Base-by-base conservation (phyloP, 1,140 invertebrate species). In the Pseudomyrmex dendroicus region DNA sequence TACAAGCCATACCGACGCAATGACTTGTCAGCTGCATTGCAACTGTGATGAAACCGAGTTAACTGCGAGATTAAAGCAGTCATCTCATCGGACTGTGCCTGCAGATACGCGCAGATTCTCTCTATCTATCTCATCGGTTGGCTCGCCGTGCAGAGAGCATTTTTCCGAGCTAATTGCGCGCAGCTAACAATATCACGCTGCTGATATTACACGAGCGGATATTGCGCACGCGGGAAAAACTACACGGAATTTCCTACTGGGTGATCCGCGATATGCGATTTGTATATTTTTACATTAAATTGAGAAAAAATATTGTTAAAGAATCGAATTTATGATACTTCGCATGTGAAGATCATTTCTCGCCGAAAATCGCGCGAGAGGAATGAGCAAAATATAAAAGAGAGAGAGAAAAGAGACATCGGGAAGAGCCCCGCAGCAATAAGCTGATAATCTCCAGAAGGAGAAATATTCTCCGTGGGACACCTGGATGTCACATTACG, bases 401-500 rank as follows among this genome's bases (percentile, higher is more conserved):
- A 73, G 62, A 46, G 72, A 35, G 35, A 7, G 35, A 35, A 35
- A 35, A 35, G 35, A 35, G 54, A 73, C 50, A 73, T 44, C 35
- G 68, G 22, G 35, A 35, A 54, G 7, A 17, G 35, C 15, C 15
- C 54, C 56, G 22, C 15, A 48, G 68, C 64, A 83, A 82, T 88
- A 84, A 88, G 84, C 86, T 85, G 84, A 88, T 89, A 89, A 89
- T 89, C 86, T 85, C 57, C 50, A 52, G 54, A 64, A 78, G 35
- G 20, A 84, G 82, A 83, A 84, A 84, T 84, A 84, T 86, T 82
- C 77, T 83, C 59, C 77, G 68, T 76, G 22, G 70, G 82, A 82
- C 67, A 35, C 35, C 7, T 74, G 82, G 25, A 83, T 63, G 84
- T 86, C 84, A 84, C 84, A 83, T 86, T 86, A 74, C 64, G 84